These are phyloP conservation scores for Helicoverpa assulta DNA, from an alignment of 2,888 invertebrate genomes.

Conservation along the genomic window DNA sequence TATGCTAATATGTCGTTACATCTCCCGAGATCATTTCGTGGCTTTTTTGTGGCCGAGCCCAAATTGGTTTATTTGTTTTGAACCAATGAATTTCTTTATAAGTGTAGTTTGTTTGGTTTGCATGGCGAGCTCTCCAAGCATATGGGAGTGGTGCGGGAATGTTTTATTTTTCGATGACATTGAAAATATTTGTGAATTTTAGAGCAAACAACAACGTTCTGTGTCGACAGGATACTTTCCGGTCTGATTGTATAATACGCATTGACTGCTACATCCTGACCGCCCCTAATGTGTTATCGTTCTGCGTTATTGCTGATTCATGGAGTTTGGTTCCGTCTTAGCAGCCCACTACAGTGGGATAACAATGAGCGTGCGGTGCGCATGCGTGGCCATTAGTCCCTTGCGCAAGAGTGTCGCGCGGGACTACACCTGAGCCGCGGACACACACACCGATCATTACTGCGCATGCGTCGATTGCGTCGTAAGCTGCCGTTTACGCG, in stretches of 20 bases:
- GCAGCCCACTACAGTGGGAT: conserved; percentile 71
- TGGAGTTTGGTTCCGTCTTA: conserved; percentile 66
- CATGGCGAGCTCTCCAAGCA: conserved; percentile 76
- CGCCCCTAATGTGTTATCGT: conserved; percentile 73
- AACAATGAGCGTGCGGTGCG: conserved; percentile 67
- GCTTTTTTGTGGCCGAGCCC: conserved; percentile 82
- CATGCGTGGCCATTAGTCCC: conserved; percentile 57
- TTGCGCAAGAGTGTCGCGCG: conserved; percentile 53
- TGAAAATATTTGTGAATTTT: conserved; percentile 64
- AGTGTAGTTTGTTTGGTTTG: conserved; percentile 84
- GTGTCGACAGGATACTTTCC: conserved; percentile 62
- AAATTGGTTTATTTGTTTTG: conserved; percentile 89
- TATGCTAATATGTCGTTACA: conserved; percentile 86
- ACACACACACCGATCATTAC: conserved; percentile 62
- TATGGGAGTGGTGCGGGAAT: conserved; percentile 70
- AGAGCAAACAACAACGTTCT: conserved; percentile 61
- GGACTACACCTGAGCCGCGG: conserved; percentile 38
- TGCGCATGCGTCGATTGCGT: conserved; percentile 61
- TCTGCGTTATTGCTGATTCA: conserved; percentile 73
- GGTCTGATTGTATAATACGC: conserved; percentile 60
- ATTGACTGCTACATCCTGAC: conserved; percentile 62
- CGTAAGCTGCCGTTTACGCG: conserved; percentile 60
- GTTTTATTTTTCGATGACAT: conserved; percentile 55
- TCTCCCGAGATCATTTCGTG: conserved; percentile 76
- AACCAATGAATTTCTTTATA: conserved; percentile 83